Evolutionary conservation across 2,888 invertebrate genomes (phyloP).

Genomic region (Dioctria linearis): DNA sequence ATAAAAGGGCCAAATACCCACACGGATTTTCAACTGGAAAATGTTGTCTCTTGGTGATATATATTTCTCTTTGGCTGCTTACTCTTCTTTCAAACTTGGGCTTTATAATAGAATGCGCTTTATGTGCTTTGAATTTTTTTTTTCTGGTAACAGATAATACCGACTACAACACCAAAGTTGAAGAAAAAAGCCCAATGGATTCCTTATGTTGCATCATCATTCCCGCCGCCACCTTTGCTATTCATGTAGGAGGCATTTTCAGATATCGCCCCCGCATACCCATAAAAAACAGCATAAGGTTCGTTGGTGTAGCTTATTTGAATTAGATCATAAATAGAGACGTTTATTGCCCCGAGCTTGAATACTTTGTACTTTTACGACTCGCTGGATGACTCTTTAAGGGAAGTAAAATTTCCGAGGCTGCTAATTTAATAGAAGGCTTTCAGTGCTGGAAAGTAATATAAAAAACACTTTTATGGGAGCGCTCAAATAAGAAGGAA

Average conservation of each 20-base stretch:
- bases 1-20: slow-evolving; percentile 21
- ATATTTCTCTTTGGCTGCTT: slow-evolving; percentile 47
- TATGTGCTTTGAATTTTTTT: slow-evolving; percentile 53
- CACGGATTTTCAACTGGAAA: slow-evolving; percentile 4
- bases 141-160: slow-evolving; percentile 54
- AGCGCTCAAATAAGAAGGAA: slow-evolving; percentile 4
- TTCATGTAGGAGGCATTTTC: not conserved
- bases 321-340: slow-evolving; percentile 40
- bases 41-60: not conserved
- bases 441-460: not conserved
- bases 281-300: slow-evolving; percentile 5
- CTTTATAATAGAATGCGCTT: slow-evolving; percentile 55
- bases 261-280: not conserved
- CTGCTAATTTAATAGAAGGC: slow-evolving; percentile 37
- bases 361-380: slow-evolving; percentile 30
- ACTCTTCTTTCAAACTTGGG: slow-evolving; percentile 41
- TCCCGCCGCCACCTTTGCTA: not conserved
- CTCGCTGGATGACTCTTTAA: not conserved
- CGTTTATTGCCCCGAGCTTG: slow-evolving; percentile 24
- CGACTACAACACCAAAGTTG: not conserved
- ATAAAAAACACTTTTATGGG: slow-evolving; percentile 31
- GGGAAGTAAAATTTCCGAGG: slow-evolving; percentile 24
- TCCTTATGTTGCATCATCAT: not conserved
- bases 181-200: not conserved
- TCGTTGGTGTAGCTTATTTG: slow-evolving; percentile 35